Percentiles rank a stretch among this genome's conserved stretches.
phyloP scores from a whole-genome alignment of 2,888 invertebrate species.

The Blomia tropicalis region DNA sequence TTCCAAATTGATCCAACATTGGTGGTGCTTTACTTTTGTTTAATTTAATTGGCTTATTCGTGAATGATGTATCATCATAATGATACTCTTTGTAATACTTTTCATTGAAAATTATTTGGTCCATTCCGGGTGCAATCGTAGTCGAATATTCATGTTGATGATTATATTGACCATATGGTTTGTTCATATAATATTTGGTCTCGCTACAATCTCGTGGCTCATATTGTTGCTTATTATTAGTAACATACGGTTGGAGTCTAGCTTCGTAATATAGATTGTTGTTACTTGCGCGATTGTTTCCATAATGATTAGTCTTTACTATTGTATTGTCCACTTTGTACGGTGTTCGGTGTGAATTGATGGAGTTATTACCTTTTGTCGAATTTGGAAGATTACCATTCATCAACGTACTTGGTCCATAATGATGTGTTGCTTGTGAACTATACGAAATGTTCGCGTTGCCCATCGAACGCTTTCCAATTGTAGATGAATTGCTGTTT shows the following conservation, averaged over 20 bases:
- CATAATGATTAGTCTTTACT: background rate
- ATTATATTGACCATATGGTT: too few species aligned
- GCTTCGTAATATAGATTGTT: background rate
- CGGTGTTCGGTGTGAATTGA: background rate
- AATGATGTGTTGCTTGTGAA: background rate
- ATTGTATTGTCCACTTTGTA: conserved; percentile 1
- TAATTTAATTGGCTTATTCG: background rate
- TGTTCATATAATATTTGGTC: conserved; percentile 9
- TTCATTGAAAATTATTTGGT: background rate
- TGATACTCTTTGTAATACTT: conserved; percentile 4
- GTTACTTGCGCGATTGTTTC: background rate
- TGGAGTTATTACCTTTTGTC: too few species aligned
- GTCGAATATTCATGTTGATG: too few species aligned
- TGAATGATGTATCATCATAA: background rate
- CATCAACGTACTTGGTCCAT: background rate
- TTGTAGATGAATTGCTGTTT: background rate
- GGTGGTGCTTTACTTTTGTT: background rate
- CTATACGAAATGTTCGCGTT: too few species aligned
- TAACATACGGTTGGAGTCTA: background rate
- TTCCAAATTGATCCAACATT: background rate
- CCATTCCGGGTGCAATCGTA: background rate
- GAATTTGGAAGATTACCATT: too few species aligned
- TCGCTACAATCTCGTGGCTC: too few species aligned
- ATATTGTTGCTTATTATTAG: too few species aligned
- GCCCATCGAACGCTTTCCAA: too few species aligned